Evolutionary conservation across 2,888 invertebrate genomes (phyloP), one percentile per base, ranked within the genome.

Genomic region (Drosophila lacicola): DNA sequence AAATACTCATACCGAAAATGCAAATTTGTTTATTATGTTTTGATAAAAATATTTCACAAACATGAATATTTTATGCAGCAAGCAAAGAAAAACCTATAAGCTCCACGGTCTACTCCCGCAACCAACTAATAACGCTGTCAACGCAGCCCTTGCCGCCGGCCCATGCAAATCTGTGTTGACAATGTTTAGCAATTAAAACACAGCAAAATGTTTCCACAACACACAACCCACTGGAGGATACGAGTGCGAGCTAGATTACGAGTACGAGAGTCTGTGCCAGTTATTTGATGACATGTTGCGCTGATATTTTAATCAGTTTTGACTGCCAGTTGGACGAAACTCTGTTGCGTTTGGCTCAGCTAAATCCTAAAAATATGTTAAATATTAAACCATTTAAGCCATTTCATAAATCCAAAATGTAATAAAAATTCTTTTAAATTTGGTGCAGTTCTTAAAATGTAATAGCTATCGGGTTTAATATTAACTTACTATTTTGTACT

Each of bases 1-100:
- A 14, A 56, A 34, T 68, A 55, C 55, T 58, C 17, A 17, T 34
- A 51, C 49, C 54, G 60, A 42, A 74, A 81, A 88, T 84, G 89
- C 71, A 84, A 83, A 89, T 84, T 88, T 89, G 81, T 89, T 88
- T 79, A 83, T 88, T 86, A 83, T 80, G 78, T 76, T 86, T 72
- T 78, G 75, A 80, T 86, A 75, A 80, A 82, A 73, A 72, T 71
- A 75, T 75, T 75, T 78, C 34, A 56, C 45, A 63, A 76, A 55
- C 70, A 76, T 86, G 83, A 82, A 88, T 86, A 85, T 88, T 75
- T 80, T 70, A 80, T 70, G 62, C 63, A 61, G 65, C 47, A 36
- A 36, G 61, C 54, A 78, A 76, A 36, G 49, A 42, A 55, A 42
- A 68, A 25, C 65, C 64, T 34, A 66, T 5, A 44, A 45, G 13